phyloP scores from a whole-genome alignment of 2,888 invertebrate genomes.

The Lottia gigantea region DNA sequence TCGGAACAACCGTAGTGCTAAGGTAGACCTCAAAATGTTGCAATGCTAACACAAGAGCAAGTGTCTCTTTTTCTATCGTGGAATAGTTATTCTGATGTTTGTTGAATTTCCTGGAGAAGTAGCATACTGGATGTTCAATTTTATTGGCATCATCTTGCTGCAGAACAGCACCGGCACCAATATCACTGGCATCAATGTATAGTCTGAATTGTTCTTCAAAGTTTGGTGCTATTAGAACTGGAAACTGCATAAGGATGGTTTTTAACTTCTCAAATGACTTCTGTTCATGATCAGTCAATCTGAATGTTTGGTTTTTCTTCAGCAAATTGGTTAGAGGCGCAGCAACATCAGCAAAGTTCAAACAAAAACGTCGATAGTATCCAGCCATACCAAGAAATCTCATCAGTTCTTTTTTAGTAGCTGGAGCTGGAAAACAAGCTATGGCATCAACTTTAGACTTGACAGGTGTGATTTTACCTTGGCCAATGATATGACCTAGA shows the following conservation, averaged over 20 bases:
- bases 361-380: constrained; percentile 31
- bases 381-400: constrained; percentile 31
- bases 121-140: constrained; percentile 32
- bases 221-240: constrained; percentile 27
- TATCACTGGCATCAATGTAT: constrained; percentile 40
- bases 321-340: constrained; percentile 22
- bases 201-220: constrained; percentile 29
- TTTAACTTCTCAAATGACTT: constrained; percentile 53
- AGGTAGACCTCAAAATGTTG: constrained; percentile 37
- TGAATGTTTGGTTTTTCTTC: constrained; percentile 27
- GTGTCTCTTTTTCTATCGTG: constrained; percentile 32
- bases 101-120: constrained; percentile 35
- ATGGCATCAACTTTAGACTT: constrained; percentile 18
- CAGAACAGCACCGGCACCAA: constrained; percentile 37
- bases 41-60: constrained; percentile 34
- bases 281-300: constrained; percentile 48
- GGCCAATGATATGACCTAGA: too few relatives aligned
- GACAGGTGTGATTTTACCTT: too few relatives aligned
- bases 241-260: constrained; percentile 20
- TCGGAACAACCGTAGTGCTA: constrained; percentile 12
- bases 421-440: constrained; percentile 26
- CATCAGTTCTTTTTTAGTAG: constrained; percentile 27
- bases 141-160: constrained; percentile 35
- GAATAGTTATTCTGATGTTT: constrained; percentile 37
- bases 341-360: constrained; percentile 26